Base-by-base conservation (phyloP, 2,113 vertebrate genomes). In the Poecilia latipinna region DNA sequence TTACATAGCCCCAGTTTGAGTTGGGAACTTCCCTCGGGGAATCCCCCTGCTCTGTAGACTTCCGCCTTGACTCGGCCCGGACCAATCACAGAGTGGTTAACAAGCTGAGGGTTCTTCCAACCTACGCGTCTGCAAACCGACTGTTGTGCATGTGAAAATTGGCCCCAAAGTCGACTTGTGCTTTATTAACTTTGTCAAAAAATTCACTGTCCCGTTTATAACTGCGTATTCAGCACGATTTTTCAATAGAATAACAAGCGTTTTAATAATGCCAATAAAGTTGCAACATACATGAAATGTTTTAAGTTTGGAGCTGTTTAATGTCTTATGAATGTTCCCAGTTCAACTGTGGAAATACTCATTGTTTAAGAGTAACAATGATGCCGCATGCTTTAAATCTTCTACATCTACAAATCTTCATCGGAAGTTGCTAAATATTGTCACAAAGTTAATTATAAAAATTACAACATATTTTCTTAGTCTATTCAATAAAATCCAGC, bases 21-120 rank as follows among this genome's bases (percentile, higher is more conserved):
- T 91, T 93, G 95, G 94, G 95, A 95, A 95, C 94, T 95, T 95
- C 95, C 95, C 93, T 93, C 94, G 94, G 95, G 95, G 95, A 95
- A 95, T 95, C 94, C 95, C 94, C 94, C 66, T 35, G 83, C 79
- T 82, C 90, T 85, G 82, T 75, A 73, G 77, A 93, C 94, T 95
- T 95, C 95, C 94, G 95, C 91, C 92, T 93, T 92, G 72, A 67
- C 63, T 6, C 68, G 74, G 1, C 3, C 39, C 42, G 22, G 63
- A 70, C 94, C 94, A 94, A 95, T 95, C 92, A 93, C 75, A 68
- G 89, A 80, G 74, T 80, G 83, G 80, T 77, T 70, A 73, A 85
- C 68, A 86, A 90, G 80, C 80, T 80, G 79, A 85, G 88, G 90
- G 82, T 91, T 90, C 83, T 90, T 91, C 87, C 87, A 88, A 78